phyloP scores from a whole-genome alignment of 2,797 vertebrate species.

The Eulemur albifrons region DNA sequence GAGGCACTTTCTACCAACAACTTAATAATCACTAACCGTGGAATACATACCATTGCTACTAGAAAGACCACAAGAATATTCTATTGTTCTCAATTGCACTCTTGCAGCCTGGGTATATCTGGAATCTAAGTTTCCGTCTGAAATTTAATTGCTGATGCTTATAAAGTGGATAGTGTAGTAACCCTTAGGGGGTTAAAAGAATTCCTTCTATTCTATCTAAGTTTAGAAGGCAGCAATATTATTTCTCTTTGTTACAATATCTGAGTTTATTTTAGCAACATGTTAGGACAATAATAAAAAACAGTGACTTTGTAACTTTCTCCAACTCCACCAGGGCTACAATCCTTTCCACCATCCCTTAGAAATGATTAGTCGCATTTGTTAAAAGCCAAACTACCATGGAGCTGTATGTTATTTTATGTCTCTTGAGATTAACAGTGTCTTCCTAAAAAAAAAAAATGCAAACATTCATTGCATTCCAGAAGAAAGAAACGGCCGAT shows the following conservation, averaged over 20 bases:
- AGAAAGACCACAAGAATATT: neutral
- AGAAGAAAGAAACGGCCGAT: slow-evolving; percentile 49
- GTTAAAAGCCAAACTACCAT: slow-evolving; percentile 59
- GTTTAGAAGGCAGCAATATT: slow-evolving; percentile 59
- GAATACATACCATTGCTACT: neutral
- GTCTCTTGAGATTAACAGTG: slow-evolving; percentile 65
- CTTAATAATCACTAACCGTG: neutral
- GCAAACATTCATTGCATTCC: slow-evolving; percentile 62
- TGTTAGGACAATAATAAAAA: slow-evolving; percentile 73
- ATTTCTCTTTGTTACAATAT: slow-evolving; percentile 61
- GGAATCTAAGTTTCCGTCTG: slow-evolving; percentile 62
- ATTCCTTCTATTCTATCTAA: slow-evolving; percentile 74
- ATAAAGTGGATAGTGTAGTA: slow-evolving; percentile 71
- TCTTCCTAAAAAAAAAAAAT: slow-evolving; percentile 72
- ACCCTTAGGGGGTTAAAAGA: slow-evolving; percentile 68
- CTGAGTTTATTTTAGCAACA: slow-evolving; percentile 77
- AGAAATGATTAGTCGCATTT: slow-evolving; percentile 77
- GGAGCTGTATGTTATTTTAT: slow-evolving; percentile 62
- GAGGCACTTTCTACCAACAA: neutral
- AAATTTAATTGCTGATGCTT: slow-evolving; percentile 61
- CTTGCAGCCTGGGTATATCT: neutral
- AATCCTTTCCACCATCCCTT: slow-evolving; percentile 13
- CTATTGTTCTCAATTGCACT: neutral
- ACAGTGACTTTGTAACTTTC: slow-evolving; percentile 67
- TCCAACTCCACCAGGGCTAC: slow-evolving; percentile 60